Percentiles rank a stretch among this genome's conserved stretches.
phyloP scores from a whole-genome alignment of 1,140 invertebrate species.

The Megalopta genalis region DNA sequence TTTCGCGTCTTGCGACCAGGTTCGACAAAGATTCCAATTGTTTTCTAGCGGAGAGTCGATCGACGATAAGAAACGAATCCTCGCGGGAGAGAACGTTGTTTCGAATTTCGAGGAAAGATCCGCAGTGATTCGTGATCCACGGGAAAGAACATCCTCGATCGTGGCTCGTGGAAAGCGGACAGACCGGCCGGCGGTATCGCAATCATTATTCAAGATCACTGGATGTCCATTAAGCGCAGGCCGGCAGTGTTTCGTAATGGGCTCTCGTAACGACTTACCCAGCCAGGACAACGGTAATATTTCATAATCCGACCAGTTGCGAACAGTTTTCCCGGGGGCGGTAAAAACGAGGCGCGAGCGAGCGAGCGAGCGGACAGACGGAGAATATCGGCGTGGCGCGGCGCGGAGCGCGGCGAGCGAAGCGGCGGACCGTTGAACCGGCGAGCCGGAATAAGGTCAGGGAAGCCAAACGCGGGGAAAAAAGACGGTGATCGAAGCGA shows the following conservation, averaged over 20 bases:
- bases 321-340: conserved; percentile 44
- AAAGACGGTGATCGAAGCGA: conserved; percentile 42
- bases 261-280: conserved; percentile 41
- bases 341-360: conserved; percentile 38
- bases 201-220: conserved; percentile 47
- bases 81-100: too few relatives aligned
- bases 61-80: too few relatives aligned
- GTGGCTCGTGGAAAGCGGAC: not conserved
- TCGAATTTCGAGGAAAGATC: too few relatives aligned
- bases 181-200: not conserved
- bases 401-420: too few relatives aligned
- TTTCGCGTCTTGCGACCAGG: too few relatives aligned
- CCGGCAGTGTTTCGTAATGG: conserved; percentile 27
- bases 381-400: conserved; percentile 5
- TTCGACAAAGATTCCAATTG: too few relatives aligned
- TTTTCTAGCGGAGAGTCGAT: too few relatives aligned
- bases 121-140: not conserved
- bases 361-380: conserved; percentile 33
- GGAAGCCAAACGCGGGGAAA: conserved; percentile 65
- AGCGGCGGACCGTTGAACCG: conserved; percentile 46
- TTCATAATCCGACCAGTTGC: conserved; percentile 42
- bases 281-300: conserved; percentile 45
- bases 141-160: not conserved
- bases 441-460: conserved; percentile 69
- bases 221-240: conserved; percentile 21